Evolutionary conservation across 2,888 invertebrate genomes (phyloP).

Genomic region (Conchocele bisecta): DNA sequence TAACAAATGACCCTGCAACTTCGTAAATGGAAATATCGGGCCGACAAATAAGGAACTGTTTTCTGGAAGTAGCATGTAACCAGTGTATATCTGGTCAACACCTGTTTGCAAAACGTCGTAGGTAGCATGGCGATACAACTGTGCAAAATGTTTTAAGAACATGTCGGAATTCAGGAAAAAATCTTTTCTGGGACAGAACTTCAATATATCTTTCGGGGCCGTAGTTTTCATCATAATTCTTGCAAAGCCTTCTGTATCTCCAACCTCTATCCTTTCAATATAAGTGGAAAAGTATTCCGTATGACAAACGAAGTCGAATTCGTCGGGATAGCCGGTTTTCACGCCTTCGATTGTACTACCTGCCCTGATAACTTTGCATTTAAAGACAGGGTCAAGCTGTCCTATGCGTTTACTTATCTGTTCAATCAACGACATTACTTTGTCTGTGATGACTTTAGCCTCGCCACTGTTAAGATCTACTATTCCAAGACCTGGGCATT

Average conservation of each 20-base stretch:
- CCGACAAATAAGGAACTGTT: constrained; percentile 2
- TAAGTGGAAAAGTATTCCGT: constrained; percentile 11
- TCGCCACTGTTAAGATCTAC: constrained; percentile 12
- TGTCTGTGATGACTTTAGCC: constrained; percentile 4
- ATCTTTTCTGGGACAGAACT: constrained; percentile 19
- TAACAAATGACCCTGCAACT: constrained; percentile 16
- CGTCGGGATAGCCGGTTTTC: constrained; percentile 40
- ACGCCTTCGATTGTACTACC: constrained; percentile 36
- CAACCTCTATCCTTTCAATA: too few species aligned
- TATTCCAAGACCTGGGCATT: constrained; percentile 9
- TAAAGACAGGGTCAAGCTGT: constrained; percentile 29
- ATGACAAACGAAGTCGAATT: constrained; percentile 41
- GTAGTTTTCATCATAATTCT: too few species aligned
- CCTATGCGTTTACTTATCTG: constrained; percentile 19
- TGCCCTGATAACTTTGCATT: constrained; percentile 20
- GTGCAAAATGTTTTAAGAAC: constrained; percentile 17
- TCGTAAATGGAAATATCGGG: neutral
- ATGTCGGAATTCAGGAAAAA: neutral
- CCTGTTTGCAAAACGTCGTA: constrained; percentile 19
- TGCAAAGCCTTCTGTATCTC: too few species aligned
- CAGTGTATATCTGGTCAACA: constrained; percentile 2
- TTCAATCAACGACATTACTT: neutral
- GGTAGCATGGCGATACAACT: constrained; percentile 6
- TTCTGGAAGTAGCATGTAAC: constrained; percentile 9
- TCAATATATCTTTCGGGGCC: too few species aligned